Percentiles rank a stretch among this genome's conserved stretches.
These are phyloP conservation scores for Athene cunicularia DNA, from an alignment of 2,113 vertebrate species.

Conservation along the genomic window DNA sequence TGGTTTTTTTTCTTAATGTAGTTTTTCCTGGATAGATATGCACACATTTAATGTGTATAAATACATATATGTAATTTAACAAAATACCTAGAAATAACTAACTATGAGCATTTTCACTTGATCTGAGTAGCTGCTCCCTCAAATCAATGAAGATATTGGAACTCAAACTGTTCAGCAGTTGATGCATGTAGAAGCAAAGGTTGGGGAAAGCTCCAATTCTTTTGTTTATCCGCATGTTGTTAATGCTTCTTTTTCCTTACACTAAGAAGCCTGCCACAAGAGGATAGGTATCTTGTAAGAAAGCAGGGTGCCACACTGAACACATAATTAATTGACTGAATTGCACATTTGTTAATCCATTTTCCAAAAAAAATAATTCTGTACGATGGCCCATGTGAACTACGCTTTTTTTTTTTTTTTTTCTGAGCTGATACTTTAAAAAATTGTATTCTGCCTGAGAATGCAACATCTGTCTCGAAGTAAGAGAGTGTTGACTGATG, in stretches of 20 bases:
- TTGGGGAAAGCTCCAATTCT: fast-evolving
- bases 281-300: not conserved
- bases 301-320: not conserved
- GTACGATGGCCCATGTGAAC: not conserved
- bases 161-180: not conserved
- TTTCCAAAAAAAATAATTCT: not conserved
- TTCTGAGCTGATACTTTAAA: not conserved
- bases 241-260: not conserved
- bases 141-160: not conserved
- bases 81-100: not conserved
- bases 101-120: not conserved
- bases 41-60: fast-evolving
- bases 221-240: fast-evolving
- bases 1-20: not conserved
- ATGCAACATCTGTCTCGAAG: slow-evolving; percentile 20
- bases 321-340: not conserved
- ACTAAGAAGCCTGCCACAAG: not conserved
- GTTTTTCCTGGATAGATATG: not conserved
- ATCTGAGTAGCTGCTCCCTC: not conserved
- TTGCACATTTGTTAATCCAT: not conserved
- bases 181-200: not conserved
- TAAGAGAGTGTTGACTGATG: not conserved
- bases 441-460: not conserved
- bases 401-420: not conserved
- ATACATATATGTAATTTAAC: not conserved